Base-by-base conservation (phyloP, 1,140 invertebrate species). In the Cyclina sinensis region DNA sequence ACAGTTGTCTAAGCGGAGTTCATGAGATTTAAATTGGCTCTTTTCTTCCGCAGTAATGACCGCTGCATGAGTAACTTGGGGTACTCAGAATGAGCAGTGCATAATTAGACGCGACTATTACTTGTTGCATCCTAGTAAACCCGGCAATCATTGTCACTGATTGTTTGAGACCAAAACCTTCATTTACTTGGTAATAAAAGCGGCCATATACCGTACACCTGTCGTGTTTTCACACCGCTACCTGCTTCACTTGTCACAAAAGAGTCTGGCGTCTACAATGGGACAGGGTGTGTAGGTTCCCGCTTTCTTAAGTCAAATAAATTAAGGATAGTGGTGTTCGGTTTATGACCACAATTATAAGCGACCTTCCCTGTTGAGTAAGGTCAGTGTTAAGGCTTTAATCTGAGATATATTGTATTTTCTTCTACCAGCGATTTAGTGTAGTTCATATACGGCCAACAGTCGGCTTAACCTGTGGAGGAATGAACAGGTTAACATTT, bases 21-120 rank as follows among this genome's bases (percentile, higher is more conserved):
- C 84, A 86, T 78, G 84, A 86, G 84, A 76, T 62, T 76, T 86
- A 86, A 86, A 86, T 86, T 86, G 57, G 51, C 85, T 70, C 85
- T 54, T 87, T 87, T 78, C 73, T 87, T 37, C n/a, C 24, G 14
- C 16, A n/a, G 24, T 80, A 80, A 79, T 87, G 84, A 86, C 70
- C 74, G 21, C 54, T 86, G 84, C 70, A 32, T 68, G 76, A 57
- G 35, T 79, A 87, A 80, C 57, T 70, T n/a, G n/a, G 7, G 46
- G n/a, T 30, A 11, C 85, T 46, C 37, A 11, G 57, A 43, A 65
- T 70, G 76, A 70, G 59, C 51, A 87, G 51, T 46, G 39, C n/a
- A 37, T 78, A 80, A 87, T 87, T 80, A 80, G 85, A 39, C 9
- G 7, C 3, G 43, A 48, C 48, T 65, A 68, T 79, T 51, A 80